Percentiles rank a stretch among this genome's conserved stretches.
Conservation (phyloP, 2,888 invertebrate genomes). For the Eurytoma californica region DNA sequence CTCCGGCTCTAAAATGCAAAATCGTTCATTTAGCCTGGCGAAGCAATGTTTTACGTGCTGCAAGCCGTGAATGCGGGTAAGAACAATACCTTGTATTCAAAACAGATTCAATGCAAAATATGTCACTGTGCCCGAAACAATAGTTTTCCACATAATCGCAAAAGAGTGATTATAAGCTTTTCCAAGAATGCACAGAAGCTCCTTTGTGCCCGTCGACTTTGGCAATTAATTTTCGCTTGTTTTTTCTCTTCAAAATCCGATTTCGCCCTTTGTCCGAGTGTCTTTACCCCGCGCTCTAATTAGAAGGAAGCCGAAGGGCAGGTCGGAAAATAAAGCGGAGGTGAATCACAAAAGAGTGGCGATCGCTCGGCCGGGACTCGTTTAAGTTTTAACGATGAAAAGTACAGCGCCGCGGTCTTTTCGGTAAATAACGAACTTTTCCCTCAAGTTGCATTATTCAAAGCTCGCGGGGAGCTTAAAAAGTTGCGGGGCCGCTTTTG, state of each 20-base stretch:
- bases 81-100: conserved; percentile 34
- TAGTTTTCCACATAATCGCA: conserved; percentile 20
- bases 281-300: too few species aligned
- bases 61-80: neutral
- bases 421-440: conserved; percentile 46
- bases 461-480: conserved; percentile 27
- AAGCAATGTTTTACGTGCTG: conserved; percentile 12
- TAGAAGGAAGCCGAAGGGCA: too few species aligned
- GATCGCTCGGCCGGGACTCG: neutral
- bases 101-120: conserved; percentile 36
- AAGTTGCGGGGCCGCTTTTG: neutral
- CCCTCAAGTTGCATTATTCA: conserved; percentile 33
- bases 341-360: neutral
- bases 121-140: conserved; percentile 25
- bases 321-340: neutral
- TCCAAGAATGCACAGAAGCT: neutral
- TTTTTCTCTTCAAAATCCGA: too few species aligned
- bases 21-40: conserved; percentile 9
- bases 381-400: conserved; percentile 39
- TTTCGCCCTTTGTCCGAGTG: too few species aligned
- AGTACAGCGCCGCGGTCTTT: conserved; percentile 30
- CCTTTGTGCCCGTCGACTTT: too few species aligned
- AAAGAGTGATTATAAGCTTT: conserved; percentile 22
- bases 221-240: too few species aligned
- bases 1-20: conserved; percentile 5